Conservation (phyloP, 2,113 vertebrate genomes). For the Xenotilapia caudafasciata region DNA sequence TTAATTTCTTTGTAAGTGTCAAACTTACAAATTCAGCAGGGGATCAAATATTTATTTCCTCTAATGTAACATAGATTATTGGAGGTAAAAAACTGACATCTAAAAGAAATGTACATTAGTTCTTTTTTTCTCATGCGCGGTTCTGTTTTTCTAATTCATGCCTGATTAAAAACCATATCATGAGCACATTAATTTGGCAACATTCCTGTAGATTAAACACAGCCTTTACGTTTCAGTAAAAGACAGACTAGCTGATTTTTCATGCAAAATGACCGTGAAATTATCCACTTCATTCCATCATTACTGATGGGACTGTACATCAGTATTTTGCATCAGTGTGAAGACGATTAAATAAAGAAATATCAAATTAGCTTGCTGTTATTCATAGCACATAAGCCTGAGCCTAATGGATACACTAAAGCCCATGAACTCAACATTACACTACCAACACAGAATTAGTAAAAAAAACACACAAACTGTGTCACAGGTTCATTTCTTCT, state of each 20-base stretch:
- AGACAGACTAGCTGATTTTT: neutral
- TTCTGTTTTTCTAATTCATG: neutral
- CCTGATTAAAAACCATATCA: neutral
- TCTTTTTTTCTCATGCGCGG: neutral
- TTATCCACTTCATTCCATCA: neutral
- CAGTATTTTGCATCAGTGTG: neutral
- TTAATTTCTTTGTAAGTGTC: neutral
- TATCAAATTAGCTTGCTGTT: neutral
- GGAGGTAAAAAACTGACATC: neutral
- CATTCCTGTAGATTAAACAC: neutral
- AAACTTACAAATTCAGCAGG: neutral
- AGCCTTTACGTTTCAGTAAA: neutral
- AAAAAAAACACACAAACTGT: neutral
- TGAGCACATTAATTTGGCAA: neutral
- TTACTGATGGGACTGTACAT: neutral
- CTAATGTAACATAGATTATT: neutral
- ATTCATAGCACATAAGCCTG: neutral
- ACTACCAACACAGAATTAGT: neutral
- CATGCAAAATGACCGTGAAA: neutral
- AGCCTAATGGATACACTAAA: neutral
- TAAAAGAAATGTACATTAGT: neutral
- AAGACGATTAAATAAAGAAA: neutral
- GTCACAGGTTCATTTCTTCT: neutral
- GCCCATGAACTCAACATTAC: neutral
- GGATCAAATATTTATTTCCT: neutral